Conservation (phyloP, 2,797 vertebrate genomes). For the Arnoldichthys spilopterus region DNA sequence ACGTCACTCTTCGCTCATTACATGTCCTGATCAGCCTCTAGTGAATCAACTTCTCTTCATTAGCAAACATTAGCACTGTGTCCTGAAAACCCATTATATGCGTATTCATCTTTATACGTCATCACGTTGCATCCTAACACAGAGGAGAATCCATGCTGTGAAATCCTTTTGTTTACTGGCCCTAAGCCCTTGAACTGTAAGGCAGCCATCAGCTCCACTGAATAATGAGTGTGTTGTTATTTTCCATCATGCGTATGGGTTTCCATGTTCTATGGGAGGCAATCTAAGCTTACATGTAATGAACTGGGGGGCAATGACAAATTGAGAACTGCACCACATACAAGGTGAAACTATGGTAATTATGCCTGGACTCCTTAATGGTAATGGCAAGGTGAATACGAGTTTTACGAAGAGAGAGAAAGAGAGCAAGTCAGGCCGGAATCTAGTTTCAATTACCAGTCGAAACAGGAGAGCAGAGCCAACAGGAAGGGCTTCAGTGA, state of each 20-base stretch:
- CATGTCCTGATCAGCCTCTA: constrained; percentile 27
- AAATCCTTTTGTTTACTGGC: neutral
- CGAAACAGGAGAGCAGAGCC: constrained; percentile 30
- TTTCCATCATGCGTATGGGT: neutral
- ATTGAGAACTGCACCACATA: constrained; percentile 21
- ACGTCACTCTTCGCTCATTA: constrained; percentile 32
- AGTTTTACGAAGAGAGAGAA: constrained; percentile 45
- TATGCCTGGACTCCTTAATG: constrained; percentile 28
- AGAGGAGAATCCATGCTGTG: neutral
- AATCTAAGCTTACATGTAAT: constrained; percentile 8
- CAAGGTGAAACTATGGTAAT: constrained; percentile 45
- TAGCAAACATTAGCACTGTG: constrained; percentile 20
- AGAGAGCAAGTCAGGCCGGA: constrained; percentile 46
- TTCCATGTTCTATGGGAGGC: neutral
- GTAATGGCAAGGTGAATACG: constrained; percentile 48
- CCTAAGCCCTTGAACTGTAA: neutral
- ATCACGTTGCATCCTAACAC: neutral
- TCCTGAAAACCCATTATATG: constrained; percentile 22
- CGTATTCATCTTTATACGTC: constrained; percentile 24
- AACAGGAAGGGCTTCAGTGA: constrained; percentile 46
- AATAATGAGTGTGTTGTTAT: constrained; percentile 21
- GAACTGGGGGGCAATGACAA: neutral
- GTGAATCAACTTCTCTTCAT: constrained; percentile 35
- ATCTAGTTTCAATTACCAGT: constrained; percentile 61
- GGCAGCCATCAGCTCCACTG: neutral